These are phyloP conservation scores for Tenthredo notha DNA, from an alignment of 2,888 invertebrate species.

Conservation along the genomic window DNA sequence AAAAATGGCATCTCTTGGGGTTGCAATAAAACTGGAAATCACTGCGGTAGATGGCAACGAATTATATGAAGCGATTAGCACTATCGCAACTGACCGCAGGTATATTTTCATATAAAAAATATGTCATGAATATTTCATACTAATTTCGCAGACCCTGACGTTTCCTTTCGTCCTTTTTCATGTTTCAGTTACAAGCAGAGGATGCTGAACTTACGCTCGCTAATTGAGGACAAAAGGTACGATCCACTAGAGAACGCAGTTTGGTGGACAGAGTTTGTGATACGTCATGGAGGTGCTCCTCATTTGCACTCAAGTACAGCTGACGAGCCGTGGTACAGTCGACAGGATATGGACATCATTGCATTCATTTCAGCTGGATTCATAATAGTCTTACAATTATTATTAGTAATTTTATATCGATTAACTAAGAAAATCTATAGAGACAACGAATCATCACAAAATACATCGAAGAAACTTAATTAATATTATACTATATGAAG, in stretches of 20 bases:
- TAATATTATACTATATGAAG: background rate
- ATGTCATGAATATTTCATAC: too few species aligned
- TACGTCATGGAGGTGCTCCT: conserved; percentile 63
- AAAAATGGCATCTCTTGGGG: conserved; percentile 59
- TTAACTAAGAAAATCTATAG: background rate
- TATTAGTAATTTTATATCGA: background rate
- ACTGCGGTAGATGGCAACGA: conserved; percentile 50
- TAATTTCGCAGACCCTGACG: background rate
- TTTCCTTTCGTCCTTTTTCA: background rate
- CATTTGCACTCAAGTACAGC: conserved; percentile 59
- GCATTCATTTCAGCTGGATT: conserved; percentile 57
- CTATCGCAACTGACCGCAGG: conserved; percentile 61
- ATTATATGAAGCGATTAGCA: conserved; percentile 57
- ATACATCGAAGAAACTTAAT: background rate
- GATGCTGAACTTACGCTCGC: conserved; percentile 52
- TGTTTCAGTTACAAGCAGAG: conserved; percentile 64
- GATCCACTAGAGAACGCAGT: conserved; percentile 60
- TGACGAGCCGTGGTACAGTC: conserved; percentile 60
- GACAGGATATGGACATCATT: conserved; percentile 62
- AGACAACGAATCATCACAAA: background rate
- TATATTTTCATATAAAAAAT: background rate
- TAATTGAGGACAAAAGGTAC: conserved; percentile 57
- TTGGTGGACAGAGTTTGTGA: conserved; percentile 68
- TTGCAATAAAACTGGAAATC: conserved; percentile 60
- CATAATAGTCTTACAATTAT: background rate